A percentile compares a stretch with the other conserved stretches of the same genome.
Evolutionary conservation across 2,888 invertebrate genomes (phyloP).

Genomic region (Chrysopilus asiliformis): DNA sequence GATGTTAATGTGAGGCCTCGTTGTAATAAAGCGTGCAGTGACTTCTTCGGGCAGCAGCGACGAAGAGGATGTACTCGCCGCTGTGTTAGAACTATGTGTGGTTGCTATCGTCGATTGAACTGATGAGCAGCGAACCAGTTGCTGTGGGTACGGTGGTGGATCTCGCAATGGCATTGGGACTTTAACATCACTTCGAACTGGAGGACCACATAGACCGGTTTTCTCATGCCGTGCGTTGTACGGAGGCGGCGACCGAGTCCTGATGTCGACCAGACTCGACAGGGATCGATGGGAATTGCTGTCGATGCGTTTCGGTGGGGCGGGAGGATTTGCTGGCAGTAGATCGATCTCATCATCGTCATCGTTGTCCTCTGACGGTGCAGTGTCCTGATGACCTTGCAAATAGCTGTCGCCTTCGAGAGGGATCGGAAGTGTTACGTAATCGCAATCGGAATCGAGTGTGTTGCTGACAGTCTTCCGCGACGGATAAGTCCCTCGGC

Average conservation of each 20-base stretch:
- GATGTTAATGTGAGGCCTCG: slow-evolving; percentile 61
- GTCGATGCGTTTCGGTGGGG: slow-evolving; percentile 56
- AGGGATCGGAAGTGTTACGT: slow-evolving; percentile 60
- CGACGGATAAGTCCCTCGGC: slow-evolving; percentile 60
- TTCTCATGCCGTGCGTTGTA: slow-evolving; percentile 52
- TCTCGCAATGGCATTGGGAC: slow-evolving; percentile 37
- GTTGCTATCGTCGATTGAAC: neutral
- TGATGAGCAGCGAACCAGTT: slow-evolving; percentile 15
- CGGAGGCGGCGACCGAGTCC: slow-evolving; percentile 47
- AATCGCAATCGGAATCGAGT: slow-evolving; percentile 79
- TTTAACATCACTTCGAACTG: slow-evolving; percentile 20
- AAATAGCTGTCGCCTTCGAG: slow-evolving; percentile 44
- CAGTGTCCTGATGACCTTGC: slow-evolving; percentile 45
- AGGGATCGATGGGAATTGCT: slow-evolving; percentile 40
- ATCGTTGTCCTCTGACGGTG: slow-evolving; percentile 41
- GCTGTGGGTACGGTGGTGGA: slow-evolving; percentile 51
- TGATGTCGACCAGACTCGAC: slow-evolving; percentile 36
- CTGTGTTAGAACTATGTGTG: neutral
- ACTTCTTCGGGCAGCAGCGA: slow-evolving; percentile 49
- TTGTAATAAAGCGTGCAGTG: slow-evolving; percentile 61
- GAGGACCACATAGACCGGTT: slow-evolving; percentile 36
- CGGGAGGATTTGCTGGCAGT: slow-evolving; percentile 43
- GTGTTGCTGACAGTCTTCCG: slow-evolving; percentile 71
- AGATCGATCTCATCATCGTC: slow-evolving; percentile 38
- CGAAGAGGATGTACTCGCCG: slow-evolving; percentile 8